A percentile compares a stretch with the other conserved stretches of the same genome.
These are phyloP conservation scores for Catocala fraxini DNA, from an alignment of 2,888 invertebrate genomes.

Conservation along the genomic window DNA sequence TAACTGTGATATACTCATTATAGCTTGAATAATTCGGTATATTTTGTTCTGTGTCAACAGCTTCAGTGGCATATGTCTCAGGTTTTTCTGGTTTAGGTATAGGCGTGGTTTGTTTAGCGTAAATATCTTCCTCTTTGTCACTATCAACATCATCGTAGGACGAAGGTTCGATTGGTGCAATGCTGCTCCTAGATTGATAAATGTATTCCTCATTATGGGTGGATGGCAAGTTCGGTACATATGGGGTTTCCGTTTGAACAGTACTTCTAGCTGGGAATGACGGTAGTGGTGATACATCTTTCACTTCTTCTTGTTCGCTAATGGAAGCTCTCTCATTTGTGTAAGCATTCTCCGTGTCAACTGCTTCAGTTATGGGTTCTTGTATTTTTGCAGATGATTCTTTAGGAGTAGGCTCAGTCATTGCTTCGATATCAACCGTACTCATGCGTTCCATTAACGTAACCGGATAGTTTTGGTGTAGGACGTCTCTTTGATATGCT, in stretches of 20 bases:
- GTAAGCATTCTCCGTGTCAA: slow-evolving; percentile 80
- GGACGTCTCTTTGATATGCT: slow-evolving; percentile 89
- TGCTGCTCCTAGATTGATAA: slow-evolving; percentile 66
- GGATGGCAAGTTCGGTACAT: slow-evolving; percentile 61
- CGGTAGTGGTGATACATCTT: slow-evolving; percentile 55
- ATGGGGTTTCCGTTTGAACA: slow-evolving; percentile 64
- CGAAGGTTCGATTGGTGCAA: slow-evolving; percentile 62
- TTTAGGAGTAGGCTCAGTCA: slow-evolving; percentile 74
- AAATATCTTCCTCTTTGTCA: slow-evolving; percentile 63
- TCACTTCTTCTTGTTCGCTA: slow-evolving; percentile 64
- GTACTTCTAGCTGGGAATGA: slow-evolving; percentile 60
- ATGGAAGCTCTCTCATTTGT: slow-evolving; percentile 75
- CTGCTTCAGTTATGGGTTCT: slow-evolving; percentile 61
- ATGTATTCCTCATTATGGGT: slow-evolving; percentile 64
- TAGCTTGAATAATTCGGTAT: slow-evolving; percentile 58
- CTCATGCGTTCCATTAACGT: slow-evolving; percentile 83
- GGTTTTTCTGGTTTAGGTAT: slow-evolving; percentile 54
- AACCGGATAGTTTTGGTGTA: slow-evolving; percentile 89
- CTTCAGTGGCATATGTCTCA: slow-evolving; percentile 63
- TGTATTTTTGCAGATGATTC: slow-evolving; percentile 58
- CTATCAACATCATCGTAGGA: slow-evolving; percentile 60
- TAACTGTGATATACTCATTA: slow-evolving; percentile 59
- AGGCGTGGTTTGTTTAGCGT: slow-evolving; percentile 63
- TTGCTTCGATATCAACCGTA: slow-evolving; percentile 81
- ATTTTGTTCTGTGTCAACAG: slow-evolving; percentile 64